Base-by-base conservation (phyloP, 2,113 vertebrate genomes). In the Pontoporia blainvillei region DNA sequence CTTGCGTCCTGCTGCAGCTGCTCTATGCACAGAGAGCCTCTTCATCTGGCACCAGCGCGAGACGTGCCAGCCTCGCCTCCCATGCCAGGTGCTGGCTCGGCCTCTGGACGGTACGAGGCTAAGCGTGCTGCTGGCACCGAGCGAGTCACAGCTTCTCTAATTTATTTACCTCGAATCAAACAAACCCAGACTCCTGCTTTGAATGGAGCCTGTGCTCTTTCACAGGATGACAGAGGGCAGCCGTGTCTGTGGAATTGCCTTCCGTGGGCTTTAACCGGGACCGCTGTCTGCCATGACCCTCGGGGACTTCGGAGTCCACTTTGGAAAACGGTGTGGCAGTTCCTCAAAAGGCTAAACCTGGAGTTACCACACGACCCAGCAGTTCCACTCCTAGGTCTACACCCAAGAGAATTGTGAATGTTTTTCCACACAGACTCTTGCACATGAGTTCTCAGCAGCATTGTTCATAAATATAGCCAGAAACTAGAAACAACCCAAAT, bases 91-190 rank as follows among this genome's bases (percentile, higher is more conserved):
- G 95, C 94, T 54, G 87, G 95, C 87, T 44, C 4, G 1, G 18
- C 73, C 81, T 67, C 90, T 0, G 0, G 46, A 64, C 0, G 6
- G 3, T 46, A 2, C 2, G 0, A 23, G 44, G 78, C 90, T 73
- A 20, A 31, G 5, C 2, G 0, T 2, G 7, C 34, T 76, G 49
- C 78, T 72, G 79, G 89, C 82, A 67, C 7, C 8, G 6, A 29
- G 34, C 10, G 1, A 39, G 46, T 87, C 67, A 18, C 72, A 71
- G 73, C 21, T 92, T 20, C 41, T 71, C 91, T 96, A 5, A 2
- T 94, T 97, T 93, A 72, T 86, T 96, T 90, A 49, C 86, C 79
- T 75, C 25, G 1, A 59, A 17, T 29, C 96, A 76, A 90, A 92
- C 82, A 92, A 54, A 73, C 76, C 75, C 72, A 14, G 39, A 36